These are phyloP conservation scores for Symphodus melops DNA, from an alignment of 2,113 vertebrate genomes.

Conservation along the genomic window DNA sequence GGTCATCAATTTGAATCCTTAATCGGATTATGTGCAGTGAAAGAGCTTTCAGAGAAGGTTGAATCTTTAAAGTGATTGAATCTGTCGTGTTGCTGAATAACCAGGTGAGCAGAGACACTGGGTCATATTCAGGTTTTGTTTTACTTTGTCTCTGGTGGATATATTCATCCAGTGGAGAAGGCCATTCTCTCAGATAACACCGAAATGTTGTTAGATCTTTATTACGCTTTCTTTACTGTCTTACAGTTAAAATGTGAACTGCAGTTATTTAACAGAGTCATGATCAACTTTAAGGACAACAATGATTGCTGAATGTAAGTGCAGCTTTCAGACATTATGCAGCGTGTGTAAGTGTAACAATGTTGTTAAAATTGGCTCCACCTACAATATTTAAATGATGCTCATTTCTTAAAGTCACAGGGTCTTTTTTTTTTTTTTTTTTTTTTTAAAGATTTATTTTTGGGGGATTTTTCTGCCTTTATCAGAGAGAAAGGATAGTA, in stretches of 20 bases:
- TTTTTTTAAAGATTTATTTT: too few relatives aligned
- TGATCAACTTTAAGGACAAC: neutral
- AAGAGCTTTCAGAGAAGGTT: constrained; percentile 48
- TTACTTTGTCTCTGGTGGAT: constrained; percentile 7
- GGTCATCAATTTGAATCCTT: constrained; percentile 46
- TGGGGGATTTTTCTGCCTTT: too few relatives aligned
- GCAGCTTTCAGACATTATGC: neutral
- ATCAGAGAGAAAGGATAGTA: too few relatives aligned
- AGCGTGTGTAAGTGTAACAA: neutral
- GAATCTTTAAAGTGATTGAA: constrained; percentile 49
- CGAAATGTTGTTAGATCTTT: neutral
- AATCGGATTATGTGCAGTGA: constrained; percentile 49
- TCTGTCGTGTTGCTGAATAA: constrained; percentile 50
- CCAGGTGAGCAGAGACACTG: neutral
- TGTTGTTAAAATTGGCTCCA: neutral
- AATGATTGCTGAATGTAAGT: neutral
- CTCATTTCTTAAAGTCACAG: neutral
- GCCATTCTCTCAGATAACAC: neutral
- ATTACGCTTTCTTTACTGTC: neutral
- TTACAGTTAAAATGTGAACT: neutral
- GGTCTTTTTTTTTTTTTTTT: too few relatives aligned
- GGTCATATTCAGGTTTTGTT: neutral
- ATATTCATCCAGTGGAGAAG: neutral
- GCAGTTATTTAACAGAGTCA: neutral
- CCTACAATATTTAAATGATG: neutral